Percentiles rank a stretch among this genome's conserved stretches.
phyloP scores from a whole-genome alignment of 2,888 invertebrate species.

The Agapetus fuscipes region DNA sequence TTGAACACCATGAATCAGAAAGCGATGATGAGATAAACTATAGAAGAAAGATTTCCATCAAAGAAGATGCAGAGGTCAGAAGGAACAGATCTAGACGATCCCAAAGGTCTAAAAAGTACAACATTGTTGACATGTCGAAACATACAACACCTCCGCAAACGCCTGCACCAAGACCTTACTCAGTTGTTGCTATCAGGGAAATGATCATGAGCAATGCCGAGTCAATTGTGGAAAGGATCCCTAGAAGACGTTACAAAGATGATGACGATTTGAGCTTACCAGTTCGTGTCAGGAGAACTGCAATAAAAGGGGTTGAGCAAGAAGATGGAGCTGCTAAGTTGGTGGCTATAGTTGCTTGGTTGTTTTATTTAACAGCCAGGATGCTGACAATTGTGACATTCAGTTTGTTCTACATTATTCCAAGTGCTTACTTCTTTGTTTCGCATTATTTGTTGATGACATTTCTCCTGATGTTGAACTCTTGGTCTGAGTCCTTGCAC shows the following conservation, averaged over 20 bases:
- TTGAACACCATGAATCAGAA: not conserved
- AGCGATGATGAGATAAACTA: not conserved
- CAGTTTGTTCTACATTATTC: conserved; percentile 54
- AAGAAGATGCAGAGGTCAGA: conserved; percentile 22
- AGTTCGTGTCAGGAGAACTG: conserved; percentile 37
- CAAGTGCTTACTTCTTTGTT: conserved; percentile 48
- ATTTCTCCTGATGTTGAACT: conserved; percentile 52
- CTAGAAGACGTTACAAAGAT: conserved; percentile 14
- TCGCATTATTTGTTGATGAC: conserved; percentile 59
- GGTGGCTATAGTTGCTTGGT: conserved; percentile 68
- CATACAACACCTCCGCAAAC: conserved; percentile 17
- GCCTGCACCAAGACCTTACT: conserved; percentile 20
- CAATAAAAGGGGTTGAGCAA: conserved; percentile 58
- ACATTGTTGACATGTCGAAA: conserved; percentile 17
- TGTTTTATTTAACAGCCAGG: conserved; percentile 61
- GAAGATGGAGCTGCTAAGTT: conserved; percentile 62
- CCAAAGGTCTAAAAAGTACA: conserved; percentile 19
- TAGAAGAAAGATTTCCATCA: conserved; percentile 20
- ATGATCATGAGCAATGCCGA: conserved; percentile 34
- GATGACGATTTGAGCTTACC: conserved; percentile 30
- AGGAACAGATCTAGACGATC: conserved; percentile 2
- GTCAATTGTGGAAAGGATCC: conserved; percentile 15
- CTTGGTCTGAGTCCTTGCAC: conserved; percentile 38
- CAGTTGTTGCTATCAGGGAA: conserved; percentile 32
- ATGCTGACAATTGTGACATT: conserved; percentile 61